Base-by-base conservation (phyloP, 2,113 vertebrate genomes). In the Cheirogaleus medius region DNA sequence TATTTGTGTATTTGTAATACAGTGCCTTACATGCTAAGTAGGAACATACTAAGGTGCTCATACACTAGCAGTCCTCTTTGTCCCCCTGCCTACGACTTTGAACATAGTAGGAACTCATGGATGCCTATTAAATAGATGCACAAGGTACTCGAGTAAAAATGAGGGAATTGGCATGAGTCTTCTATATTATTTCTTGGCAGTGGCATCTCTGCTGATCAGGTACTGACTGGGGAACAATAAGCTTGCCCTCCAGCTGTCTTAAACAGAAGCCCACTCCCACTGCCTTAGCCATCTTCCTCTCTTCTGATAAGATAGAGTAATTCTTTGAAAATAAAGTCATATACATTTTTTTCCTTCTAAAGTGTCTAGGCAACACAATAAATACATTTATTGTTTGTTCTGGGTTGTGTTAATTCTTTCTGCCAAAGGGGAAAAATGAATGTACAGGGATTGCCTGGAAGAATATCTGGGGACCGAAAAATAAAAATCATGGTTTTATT, bases 371-470 rank as follows among this genome's bases (percentile, higher is more conserved):
- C 63, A 87, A 74, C 44, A 87, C 52, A 87, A 18, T 93, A 94
- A 96, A 73, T 82, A 95, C 21, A 34, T 82, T 56, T 92, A 82
- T 92, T 94, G 63, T 88, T 94, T 74, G 58, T 91, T 69, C 64
- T 39, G 21, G 87, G 89, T 90, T 66, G 39, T 91, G 90, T 81
- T 96, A 92, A 94, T 97, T 92, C 47, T 95, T 91, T n/a, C 91
- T 95, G 39, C 84, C 76, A 91, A 85, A 92, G 80, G 20, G n/a
- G 80, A 20, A 47, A 91, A 94, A 78, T 95, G 73, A 89, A 80
- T 95, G 94, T 95, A 81, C 42, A 92, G 68, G 71, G 54, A 93
- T 95, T 98, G 97, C 92, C 76, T 91, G 92, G 96, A 92, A 95
- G 80, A 42, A 17, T 85, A 91, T 96, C 74, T 88, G 42, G 47